Evolutionary conservation across 2,888 invertebrate species (phyloP).

Genomic region (Brachycybe producta): DNA sequence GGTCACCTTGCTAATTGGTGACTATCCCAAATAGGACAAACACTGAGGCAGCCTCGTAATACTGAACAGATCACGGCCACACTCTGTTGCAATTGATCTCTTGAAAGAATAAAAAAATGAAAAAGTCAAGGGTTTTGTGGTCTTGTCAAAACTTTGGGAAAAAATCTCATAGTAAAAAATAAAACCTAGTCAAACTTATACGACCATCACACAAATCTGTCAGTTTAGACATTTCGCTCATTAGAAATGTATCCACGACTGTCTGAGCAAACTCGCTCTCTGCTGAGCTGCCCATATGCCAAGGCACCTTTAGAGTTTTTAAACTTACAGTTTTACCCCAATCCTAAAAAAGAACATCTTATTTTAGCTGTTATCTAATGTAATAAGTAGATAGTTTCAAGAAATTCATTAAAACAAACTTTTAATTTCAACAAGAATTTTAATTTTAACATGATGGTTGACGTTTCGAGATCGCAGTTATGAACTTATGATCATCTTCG

Average conservation of each 20-base stretch:
- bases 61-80: background rate
- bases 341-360: conserved; percentile 40
- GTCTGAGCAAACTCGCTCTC: conserved; percentile 54
- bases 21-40: conserved; percentile 9
- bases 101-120: conserved; percentile 1
- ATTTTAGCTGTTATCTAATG: too few relatives aligned
- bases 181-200: conserved; percentile 36
- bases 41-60: conserved; percentile 6
- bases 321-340: conserved; percentile 66
- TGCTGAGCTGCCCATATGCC: conserved; percentile 60
- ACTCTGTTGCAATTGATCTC: conserved; percentile 12
- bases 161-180: conserved; percentile 17
- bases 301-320: conserved; percentile 51
- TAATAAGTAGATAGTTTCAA: too few relatives aligned
- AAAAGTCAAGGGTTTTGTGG: too few relatives aligned
- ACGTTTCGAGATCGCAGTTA: too few relatives aligned
- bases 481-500: too few relatives aligned
- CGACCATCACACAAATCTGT: conserved; percentile 42
- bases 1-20: too few relatives aligned
- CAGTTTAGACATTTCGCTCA: conserved; percentile 48
- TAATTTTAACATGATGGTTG: too few relatives aligned
- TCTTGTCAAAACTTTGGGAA: conserved; percentile 18
- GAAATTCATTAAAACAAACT: too few relatives aligned
- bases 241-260: conserved; percentile 42
- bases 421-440: too few relatives aligned